Percentiles rank a stretch among this genome's conserved stretches.
Conservation (phyloP, 2,888 invertebrate species). For the Suillia variegata region DNA sequence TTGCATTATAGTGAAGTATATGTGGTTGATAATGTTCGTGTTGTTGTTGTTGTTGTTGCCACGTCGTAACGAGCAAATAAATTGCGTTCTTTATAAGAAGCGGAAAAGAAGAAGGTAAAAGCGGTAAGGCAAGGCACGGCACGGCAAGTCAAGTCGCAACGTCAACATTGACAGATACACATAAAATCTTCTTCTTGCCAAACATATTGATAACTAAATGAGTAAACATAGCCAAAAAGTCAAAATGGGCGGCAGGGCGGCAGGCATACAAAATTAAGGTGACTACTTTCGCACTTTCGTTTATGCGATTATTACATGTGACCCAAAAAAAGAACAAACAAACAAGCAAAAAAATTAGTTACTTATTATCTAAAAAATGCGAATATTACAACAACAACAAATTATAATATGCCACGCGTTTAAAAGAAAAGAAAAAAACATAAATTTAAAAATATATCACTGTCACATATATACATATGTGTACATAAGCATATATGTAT, state of each 20-base stretch:
- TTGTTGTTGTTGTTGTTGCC: neutral
- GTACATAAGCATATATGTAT: conserved; percentile 18
- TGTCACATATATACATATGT: too few relatives aligned
- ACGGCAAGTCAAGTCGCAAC: neutral
- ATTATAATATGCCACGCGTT: neutral
- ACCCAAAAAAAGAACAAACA: conserved; percentile 3
- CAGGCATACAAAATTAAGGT: too few relatives aligned
- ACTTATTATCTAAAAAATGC: conserved; percentile 28
- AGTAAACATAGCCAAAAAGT: too few relatives aligned
- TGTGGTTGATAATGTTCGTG: neutral
- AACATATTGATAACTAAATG: too few relatives aligned
- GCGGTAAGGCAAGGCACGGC: neutral
- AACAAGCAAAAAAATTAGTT: conserved; percentile 9
- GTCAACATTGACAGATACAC: neutral
- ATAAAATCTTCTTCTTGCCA: too few relatives aligned
- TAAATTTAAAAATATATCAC: too few relatives aligned
- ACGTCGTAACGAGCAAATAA: conserved; percentile 2
- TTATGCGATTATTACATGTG: neutral
- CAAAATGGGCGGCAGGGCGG: too few relatives aligned
- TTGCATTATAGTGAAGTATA: neutral
- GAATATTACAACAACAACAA: conserved; percentile 12
- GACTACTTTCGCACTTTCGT: too few relatives aligned
- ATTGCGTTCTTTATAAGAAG: conserved; percentile 1
- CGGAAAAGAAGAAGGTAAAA: neutral
- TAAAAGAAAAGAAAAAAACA: neutral